Conservation (phyloP, 2,888 invertebrate species). For the Synanthedon myopaeformis region DNA sequence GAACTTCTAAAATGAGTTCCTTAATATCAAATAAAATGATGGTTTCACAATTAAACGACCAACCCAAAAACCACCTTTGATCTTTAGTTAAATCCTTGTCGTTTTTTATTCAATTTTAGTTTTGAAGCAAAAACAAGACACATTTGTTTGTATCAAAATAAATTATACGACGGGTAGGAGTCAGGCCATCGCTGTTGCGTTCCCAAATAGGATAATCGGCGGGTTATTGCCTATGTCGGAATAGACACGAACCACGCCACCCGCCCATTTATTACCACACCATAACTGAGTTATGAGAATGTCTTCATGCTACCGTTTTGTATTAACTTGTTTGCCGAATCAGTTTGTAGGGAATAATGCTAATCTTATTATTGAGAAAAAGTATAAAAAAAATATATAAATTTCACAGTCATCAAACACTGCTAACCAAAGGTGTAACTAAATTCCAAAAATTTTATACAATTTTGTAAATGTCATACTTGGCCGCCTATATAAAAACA, state of each 20-base stretch:
- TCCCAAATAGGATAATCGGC: slow-evolving; percentile 59
- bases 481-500: not conserved
- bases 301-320: slow-evolving; percentile 19
- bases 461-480: not conserved
- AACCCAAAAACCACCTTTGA: too few relatives aligned
- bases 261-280: slow-evolving; percentile 56
- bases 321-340: too few relatives aligned
- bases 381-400: too few relatives aligned
- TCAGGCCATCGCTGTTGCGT: slow-evolving; percentile 50
- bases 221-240: slow-evolving; percentile 55
- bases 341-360: too few relatives aligned
- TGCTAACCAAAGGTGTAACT: too few relatives aligned
- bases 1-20: too few relatives aligned
- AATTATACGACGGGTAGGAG: slow-evolving; percentile 11
- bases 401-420: too few relatives aligned
- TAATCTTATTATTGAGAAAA: too few relatives aligned
- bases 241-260: slow-evolving; percentile 64
- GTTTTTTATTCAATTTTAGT: not conserved
- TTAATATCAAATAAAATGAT: too few relatives aligned
- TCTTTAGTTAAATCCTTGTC: too few relatives aligned
- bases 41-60: too few relatives aligned
- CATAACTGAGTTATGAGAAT: slow-evolving; percentile 46
- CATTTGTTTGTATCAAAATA: slow-evolving; percentile 34
- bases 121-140: not conserved
- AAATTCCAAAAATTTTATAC: too few relatives aligned